phyloP scores from a whole-genome alignment of 2,888 invertebrate genomes.

The Apomyelois bistriatella region DNA sequence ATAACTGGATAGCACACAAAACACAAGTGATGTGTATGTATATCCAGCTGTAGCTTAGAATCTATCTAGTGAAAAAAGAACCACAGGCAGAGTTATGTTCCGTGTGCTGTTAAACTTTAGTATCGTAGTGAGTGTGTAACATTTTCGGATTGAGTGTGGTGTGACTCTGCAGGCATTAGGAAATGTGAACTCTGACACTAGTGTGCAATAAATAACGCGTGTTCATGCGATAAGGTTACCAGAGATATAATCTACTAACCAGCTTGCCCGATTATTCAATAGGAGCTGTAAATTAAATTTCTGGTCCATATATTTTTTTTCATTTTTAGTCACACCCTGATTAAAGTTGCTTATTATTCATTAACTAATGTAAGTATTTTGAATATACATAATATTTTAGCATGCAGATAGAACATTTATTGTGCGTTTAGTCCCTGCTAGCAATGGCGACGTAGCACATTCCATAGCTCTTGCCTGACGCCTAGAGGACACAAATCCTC shows the following conservation, averaged over 20 bases:
- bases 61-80: conserved; percentile 19
- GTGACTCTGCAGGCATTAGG: conserved; percentile 12
- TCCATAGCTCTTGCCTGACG: conserved; percentile 30
- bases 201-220: conserved; percentile 15
- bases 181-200: conserved; percentile 34
- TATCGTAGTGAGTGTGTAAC: conserved; percentile 6
- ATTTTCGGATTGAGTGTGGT: conserved; percentile 11
- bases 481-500: conserved; percentile 40
- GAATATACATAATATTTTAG: too few species aligned
- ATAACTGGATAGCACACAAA: too few species aligned
- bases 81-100: not conserved
- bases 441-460: conserved; percentile 26
- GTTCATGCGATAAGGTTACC: not conserved
- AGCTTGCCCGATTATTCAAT: not conserved
- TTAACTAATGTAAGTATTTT: too few species aligned
- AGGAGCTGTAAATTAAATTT: conserved; percentile 15
- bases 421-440: conserved; percentile 22
- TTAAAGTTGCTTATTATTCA: too few species aligned
- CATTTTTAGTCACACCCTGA: too few species aligned
- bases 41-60: too few species aligned
- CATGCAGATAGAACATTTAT: conserved; percentile 21
- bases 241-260: not conserved
- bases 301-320: conserved; percentile 6
- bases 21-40: too few species aligned
- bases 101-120: conserved; percentile 24